Evolutionary conservation across 1,140 invertebrate genomes (phyloP), one percentile per base, ranked within the genome.

Genomic region (Pinna nobilis): DNA sequence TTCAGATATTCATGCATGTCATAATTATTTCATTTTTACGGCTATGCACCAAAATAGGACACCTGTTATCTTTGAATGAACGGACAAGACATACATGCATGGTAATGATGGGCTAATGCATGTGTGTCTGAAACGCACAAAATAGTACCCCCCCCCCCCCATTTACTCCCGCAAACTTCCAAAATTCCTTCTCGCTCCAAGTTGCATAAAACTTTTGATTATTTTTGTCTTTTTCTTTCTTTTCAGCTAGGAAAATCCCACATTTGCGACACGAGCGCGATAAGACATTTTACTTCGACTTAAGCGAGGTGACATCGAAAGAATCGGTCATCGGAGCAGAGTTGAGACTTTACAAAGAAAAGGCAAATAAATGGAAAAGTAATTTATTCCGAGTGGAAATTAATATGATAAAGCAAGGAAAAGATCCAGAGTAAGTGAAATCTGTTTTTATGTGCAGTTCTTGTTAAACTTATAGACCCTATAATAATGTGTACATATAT

Each of bases 271-370:
- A 97, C 82, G 94, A 95, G 73, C 93, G 93, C 83, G 95, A 96
- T 3, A 93, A 94, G 81, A 92, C 94, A 47, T 92, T 97, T 18
- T 98, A 95, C 94, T 98, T 98, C 87, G 95, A 98, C 86, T 93
- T 97, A 9, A 92, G 93, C 4, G 95, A 97, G 82, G 93, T 97
- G 7, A 79, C 86, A 13, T 93, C 95, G 2, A 93, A 93, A 66
- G 94, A 96, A 80, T 92, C 92, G 7, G 92, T 97, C 23, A 92
- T 97, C 33, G 93, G 93, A 53, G 95, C 95, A 0, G 96, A 98
- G 88, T 88, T 98, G 15, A 91, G 95, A 44, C 89, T 98, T 1
- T 97, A 94, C 86, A 93, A 95, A 77, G 77, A 78, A 15, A 70
- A 70, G 60, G 47, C 76, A 39, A 55, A 69, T 15, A 35, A 67